Evolutionary conservation across 2,888 invertebrate species (phyloP).

Genomic region (Drosophila borborema): DNA sequence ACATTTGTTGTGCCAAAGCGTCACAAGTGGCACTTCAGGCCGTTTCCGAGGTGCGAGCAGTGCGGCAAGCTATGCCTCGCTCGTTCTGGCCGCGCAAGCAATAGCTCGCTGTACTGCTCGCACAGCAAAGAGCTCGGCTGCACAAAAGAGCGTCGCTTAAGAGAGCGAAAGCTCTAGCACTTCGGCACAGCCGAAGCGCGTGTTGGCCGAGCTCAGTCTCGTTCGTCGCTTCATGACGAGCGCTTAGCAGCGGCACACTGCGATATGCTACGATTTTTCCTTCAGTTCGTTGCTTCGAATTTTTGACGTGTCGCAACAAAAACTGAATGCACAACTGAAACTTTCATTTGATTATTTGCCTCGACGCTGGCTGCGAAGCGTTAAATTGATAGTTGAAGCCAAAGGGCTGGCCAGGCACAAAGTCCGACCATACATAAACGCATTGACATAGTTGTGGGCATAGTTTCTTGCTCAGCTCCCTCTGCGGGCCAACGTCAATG

Average conservation of each 20-base stretch:
- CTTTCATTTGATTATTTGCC: slow-evolving; percentile 27
- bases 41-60: slow-evolving; percentile 60
- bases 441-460: slow-evolving; percentile 68
- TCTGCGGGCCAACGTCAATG: slow-evolving; percentile 3
- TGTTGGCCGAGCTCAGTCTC: slow-evolving; percentile 39
- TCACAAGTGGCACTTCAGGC: slow-evolving; percentile 66
- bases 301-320: slow-evolving; percentile 24
- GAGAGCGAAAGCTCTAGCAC: slow-evolving; percentile 64
- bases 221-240: slow-evolving; percentile 28
- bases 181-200: slow-evolving; percentile 22
- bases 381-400: slow-evolving; percentile 48
- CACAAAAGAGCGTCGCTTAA: slow-evolving; percentile 42
- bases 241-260: slow-evolving; percentile 24
- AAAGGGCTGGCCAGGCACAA: slow-evolving; percentile 9
- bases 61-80: slow-evolving; percentile 28
- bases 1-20: slow-evolving; percentile 62
- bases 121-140: slow-evolving; percentile 62
- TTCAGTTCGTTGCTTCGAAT: slow-evolving; percentile 17
- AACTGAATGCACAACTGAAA: slow-evolving; percentile 29
- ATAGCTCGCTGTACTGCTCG: slow-evolving; percentile 50
- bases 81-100: slow-evolving; percentile 72
- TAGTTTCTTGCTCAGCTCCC: neutral
- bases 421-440: slow-evolving; percentile 37
- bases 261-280: slow-evolving; percentile 31
- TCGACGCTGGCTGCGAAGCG: slow-evolving; percentile 33